These are phyloP conservation scores for Cantharis rufa DNA, from an alignment of 2,888 invertebrate species.

Conservation along the genomic window DNA sequence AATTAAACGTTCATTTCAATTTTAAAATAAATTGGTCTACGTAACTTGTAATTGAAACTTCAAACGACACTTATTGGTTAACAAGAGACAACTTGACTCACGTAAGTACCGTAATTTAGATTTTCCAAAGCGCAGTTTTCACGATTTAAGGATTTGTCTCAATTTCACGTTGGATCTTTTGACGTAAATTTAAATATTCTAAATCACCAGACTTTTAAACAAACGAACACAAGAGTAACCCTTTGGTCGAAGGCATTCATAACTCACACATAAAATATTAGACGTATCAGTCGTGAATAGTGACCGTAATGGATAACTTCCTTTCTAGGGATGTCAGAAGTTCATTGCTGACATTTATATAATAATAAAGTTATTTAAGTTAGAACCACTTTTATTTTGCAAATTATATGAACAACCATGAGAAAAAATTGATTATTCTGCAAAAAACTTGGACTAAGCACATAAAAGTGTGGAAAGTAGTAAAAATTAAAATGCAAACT, in stretches of 20 bases:
- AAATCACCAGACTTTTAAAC: not conserved
- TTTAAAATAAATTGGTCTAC: not conserved
- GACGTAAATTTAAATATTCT: not conserved
- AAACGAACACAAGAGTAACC: slow-evolving; percentile 38
- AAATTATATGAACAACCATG: not conserved
- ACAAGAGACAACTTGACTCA: slow-evolving; percentile 12
- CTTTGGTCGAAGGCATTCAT: slow-evolving; percentile 37
- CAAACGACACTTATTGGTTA: slow-evolving; percentile 3
- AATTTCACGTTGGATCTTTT: not conserved
- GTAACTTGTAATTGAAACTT: not conserved
- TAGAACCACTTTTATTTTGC: slow-evolving; percentile 7
- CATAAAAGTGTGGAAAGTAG: not conserved
- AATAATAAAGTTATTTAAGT: slow-evolving; percentile 22
- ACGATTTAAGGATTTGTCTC: slow-evolving; percentile 1
- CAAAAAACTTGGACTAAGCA: not conserved
- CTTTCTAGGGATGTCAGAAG: slow-evolving; percentile 45
- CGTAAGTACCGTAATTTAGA: not conserved
- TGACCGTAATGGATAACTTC: slow-evolving; percentile 51
- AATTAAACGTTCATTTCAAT: slow-evolving; percentile 2
- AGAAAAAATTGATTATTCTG: not conserved
- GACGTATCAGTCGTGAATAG: slow-evolving; percentile 44
- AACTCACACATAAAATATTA: slow-evolving; percentile 41
- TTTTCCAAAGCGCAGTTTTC: slow-evolving; percentile 2
- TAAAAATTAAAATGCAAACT: not conserved
- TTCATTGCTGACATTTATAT: slow-evolving; percentile 33